A percentile compares a stretch with the other conserved stretches of the same genome.
Evolutionary conservation across 2,113 vertebrate genomes (phyloP).

Genomic region (Agelaius tricolor): DNA sequence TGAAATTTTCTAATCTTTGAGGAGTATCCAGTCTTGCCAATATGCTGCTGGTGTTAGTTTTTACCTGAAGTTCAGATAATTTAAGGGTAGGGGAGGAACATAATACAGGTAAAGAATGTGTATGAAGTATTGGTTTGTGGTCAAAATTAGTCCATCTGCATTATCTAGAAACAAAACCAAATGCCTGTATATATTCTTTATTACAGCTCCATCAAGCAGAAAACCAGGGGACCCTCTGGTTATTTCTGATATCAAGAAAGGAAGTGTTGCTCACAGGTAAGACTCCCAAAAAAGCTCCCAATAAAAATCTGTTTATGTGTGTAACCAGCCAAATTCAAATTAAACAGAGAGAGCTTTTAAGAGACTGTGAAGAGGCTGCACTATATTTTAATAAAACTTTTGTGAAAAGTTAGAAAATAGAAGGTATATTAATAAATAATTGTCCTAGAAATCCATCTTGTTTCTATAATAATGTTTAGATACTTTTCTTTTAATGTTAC

Average conservation of each 20-base stretch:
- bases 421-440: neutral
- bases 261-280: slow-evolving; percentile 98
- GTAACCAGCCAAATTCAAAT: neutral
- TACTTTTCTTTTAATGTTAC: neutral
- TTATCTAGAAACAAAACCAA: neutral
- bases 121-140: neutral
- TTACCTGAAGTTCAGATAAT: neutral
- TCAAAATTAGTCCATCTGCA: neutral
- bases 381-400: neutral
- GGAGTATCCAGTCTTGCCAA: neutral
- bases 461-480: neutral
- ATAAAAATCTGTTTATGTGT: neutral
- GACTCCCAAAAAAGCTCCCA: neutral
- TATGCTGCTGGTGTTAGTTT: neutral
- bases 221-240: slow-evolving; percentile 94
- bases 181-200: slow-evolving; percentile 15
- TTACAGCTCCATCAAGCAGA: slow-evolving; percentile 93
- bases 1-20: neutral
- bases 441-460: neutral
- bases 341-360: neutral
- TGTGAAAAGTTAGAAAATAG: neutral
- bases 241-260: slow-evolving; percentile 99
- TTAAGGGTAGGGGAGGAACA: neutral
- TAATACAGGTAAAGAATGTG: neutral
- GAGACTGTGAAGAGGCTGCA: neutral